Evolutionary conservation across 1,140 invertebrate genomes (phyloP), one percentile per base, ranked within the genome.

Genomic region (Spodoptera litura): DNA sequence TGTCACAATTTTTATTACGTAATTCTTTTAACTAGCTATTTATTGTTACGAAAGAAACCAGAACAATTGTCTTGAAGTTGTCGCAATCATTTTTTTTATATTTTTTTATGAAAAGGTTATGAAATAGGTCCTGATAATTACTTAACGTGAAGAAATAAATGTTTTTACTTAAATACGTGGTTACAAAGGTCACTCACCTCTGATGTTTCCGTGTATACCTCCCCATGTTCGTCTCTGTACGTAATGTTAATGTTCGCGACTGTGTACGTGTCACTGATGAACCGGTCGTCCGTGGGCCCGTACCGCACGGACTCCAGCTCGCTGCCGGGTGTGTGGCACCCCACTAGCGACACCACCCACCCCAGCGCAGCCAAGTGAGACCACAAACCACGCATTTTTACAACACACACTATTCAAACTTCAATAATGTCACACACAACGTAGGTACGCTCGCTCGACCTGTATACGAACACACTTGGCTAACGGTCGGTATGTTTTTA

Each of bases 161-260:
- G 38, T 44, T 44, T 44, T 44, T 44, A 6, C 38, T 6, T 44
- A 44, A 52, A 55, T 68, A 15, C 8, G 49, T 70, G 13, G 1
- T 58, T 20, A 56, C 25, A 55, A 49, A 71, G 51, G 51, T 53
- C 27, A 79, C 92, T 90, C 72, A 94, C 93, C 90, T 94, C 93
- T 6, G 93, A 93, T 35, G 87, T 90, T 52, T 94, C 91, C 13
- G 90, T 88, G 64, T 88, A 93, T 1, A 86, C 80, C 53, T 85
- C 87, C 27, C 91, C 90, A 71, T 93, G 93, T 76, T 94, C 93
- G 62, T 94, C 89, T 35, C 85, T 84, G 68, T 94, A 94, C 2
- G 91, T 93, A 5, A 94, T 87, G 53, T 94, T 94, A 12, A 94
- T 94, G 62, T 90, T 89, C 13, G 91, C 91, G 6, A 90, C 87